Evolutionary conservation across 1,140 invertebrate species (phyloP).

Genomic region (Drosophila subobscura): DNA sequence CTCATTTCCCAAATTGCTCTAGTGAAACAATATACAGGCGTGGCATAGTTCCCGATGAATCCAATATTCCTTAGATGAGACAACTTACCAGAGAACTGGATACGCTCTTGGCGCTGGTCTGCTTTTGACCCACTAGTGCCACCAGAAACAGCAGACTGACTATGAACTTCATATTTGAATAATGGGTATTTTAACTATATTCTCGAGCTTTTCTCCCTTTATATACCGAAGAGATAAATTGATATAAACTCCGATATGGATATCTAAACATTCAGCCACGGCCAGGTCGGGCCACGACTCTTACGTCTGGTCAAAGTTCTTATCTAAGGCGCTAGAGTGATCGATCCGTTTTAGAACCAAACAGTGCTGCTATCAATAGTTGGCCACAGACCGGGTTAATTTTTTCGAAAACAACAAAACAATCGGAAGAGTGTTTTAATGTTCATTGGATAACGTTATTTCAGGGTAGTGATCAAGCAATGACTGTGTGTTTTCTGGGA

Average conservation of each 20-base stretch:
- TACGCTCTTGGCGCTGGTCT: slow-evolving; percentile 45
- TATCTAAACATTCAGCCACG: not conserved
- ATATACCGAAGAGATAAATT: slow-evolving; percentile 27
- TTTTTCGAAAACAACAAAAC: too few species aligned
- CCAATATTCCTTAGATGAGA: too few species aligned
- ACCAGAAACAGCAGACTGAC: slow-evolving; percentile 26
- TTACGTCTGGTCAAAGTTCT: slow-evolving; percentile 10
- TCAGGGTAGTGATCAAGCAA: too few species aligned
- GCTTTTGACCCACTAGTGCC: slow-evolving; percentile 25
- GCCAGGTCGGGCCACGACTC: too few species aligned
- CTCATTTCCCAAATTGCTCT: slow-evolving; percentile 36
- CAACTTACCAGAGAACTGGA: slow-evolving; percentile 28
- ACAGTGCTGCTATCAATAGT: slow-evolving; percentile 13
- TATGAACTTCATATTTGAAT: slow-evolving; percentile 46
- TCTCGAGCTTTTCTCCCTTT: slow-evolving; percentile 9
- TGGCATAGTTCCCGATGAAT: not conserved
- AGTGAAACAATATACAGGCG: not conserved
- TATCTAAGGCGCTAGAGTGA: slow-evolving; percentile 40
- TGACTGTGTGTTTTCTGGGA: too few species aligned
- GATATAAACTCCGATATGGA: slow-evolving; percentile 4
- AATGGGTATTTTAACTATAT: slow-evolving; percentile 30
- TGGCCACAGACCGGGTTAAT: not conserved
- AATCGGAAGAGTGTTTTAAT: too few species aligned
- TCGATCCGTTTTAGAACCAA: slow-evolving; percentile 34
- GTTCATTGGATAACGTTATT: too few species aligned